Percentiles rank a stretch among this genome's conserved stretches.
phyloP scores from a whole-genome alignment of 2,113 vertebrate species.

The Phocoena phocoena region DNA sequence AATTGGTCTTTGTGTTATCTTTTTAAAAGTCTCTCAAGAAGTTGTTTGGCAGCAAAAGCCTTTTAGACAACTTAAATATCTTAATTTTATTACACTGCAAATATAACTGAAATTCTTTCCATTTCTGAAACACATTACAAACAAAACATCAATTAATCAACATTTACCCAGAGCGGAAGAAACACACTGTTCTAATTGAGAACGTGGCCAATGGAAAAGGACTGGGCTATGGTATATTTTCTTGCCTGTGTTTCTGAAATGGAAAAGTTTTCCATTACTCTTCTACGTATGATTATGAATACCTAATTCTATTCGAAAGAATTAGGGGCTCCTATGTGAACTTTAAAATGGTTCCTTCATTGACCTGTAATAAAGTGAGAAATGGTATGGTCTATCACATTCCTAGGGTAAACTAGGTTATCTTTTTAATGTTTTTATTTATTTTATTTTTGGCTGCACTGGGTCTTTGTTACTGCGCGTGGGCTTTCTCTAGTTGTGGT shows the following conservation, averaged over 20 bases:
- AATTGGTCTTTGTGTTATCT: constrained; percentile 51
- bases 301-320: constrained; percentile 76
- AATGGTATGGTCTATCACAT: constrained; percentile 56
- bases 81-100: constrained; percentile 60
- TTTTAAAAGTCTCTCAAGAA: constrained; percentile 61
- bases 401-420: constrained; percentile 54
- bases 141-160: constrained; percentile 61
- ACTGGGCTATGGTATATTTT: constrained; percentile 65
- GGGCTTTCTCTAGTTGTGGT: too few relatives aligned
- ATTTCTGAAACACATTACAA: constrained; percentile 62
- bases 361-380: constrained; percentile 62
- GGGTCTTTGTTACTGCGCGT: too few relatives aligned
- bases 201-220: not conserved
- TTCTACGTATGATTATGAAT: constrained; percentile 65
- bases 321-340: constrained; percentile 52
- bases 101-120: constrained; percentile 62
- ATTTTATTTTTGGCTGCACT: too few relatives aligned
- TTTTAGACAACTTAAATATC: constrained; percentile 58
- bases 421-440: not conserved
- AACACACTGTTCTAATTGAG: constrained; percentile 56
- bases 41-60: constrained; percentile 48
- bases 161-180: constrained; percentile 44
- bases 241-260: constrained; percentile 55
- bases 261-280: constrained; percentile 52
- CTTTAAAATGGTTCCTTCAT: constrained; percentile 71